Evolutionary conservation across 2,113 vertebrate species (phyloP), one percentile per base, ranked within the genome.

Genomic region (Lophochroa leadbeateri): DNA sequence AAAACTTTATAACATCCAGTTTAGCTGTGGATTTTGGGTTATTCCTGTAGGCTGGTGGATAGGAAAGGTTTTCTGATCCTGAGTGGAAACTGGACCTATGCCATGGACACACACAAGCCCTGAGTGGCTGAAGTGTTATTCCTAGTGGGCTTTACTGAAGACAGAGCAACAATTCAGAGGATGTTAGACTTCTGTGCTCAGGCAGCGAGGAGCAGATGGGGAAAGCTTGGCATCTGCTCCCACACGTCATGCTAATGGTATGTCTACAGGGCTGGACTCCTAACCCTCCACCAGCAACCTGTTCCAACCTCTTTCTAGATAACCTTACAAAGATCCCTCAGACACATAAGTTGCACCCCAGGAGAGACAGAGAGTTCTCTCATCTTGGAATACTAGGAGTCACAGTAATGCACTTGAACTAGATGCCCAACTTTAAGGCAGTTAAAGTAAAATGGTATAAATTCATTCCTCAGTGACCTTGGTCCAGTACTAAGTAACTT

Each of bases 181-280:
- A 10, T 17, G 20, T 13, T 28, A 33, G 6, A 15, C 6, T 61
- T 82, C 18, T 47, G 23, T 27, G 16, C 27, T 80, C 46, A 53
- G 43, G 25, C 11, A 53, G 37, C 0, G 0, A 74, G 17, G 1
- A 53, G 4, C 24, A 71, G 37, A 23, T 23, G 13, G n/a, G 46
- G 28, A 68, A 75, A 76, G 1, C 13, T 4, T 67, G 8, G 16
- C 5, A 3, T 15, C 47, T 80, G 17, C 11, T 63, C 17, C 43
- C 11, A 52, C 17, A 29, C 1, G 0, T 53, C n/a, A 11, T 0
- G 4, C 18, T 47, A 18, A 24, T 18, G 12, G 3, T 68, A 6
- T 9, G 9, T 52, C n/a, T 74, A 10, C 8, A 11, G 37, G 44
- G 10, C 37, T 24, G 31, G 6, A 49, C 3, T 72, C 8, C 2